Percentiles rank a stretch among this genome's conserved stretches.
Evolutionary conservation across 2,113 vertebrate species (phyloP).

Genomic region (Solenodon paradoxus): DNA sequence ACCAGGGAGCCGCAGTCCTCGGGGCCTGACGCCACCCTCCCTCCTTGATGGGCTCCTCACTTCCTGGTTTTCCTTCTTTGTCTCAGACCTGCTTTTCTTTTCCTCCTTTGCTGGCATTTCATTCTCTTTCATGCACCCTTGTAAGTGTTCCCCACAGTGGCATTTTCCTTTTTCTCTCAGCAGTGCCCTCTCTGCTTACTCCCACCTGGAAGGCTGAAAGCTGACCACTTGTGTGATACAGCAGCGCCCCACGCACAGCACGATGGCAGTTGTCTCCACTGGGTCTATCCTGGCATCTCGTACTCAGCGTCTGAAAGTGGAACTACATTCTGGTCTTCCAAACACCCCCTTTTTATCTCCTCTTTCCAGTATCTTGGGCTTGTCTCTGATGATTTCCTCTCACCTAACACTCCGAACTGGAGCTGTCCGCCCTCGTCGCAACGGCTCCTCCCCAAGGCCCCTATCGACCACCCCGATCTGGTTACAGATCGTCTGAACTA

Average conservation of each 20-base stretch:
- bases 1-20: background rate
- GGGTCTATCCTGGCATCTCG: background rate
- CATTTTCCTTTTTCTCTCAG: background rate
- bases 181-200: conserved; percentile 24
- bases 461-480: background rate
- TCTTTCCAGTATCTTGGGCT: background rate
- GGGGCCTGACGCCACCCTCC: background rate
- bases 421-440: background rate
- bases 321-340: background rate
- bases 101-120: background rate
- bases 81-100: background rate
- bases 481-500: background rate
- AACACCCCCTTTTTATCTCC: background rate
- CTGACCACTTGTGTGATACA: background rate
- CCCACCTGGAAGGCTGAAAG: background rate
- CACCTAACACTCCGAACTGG: background rate
- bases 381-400: background rate
- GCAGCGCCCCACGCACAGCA: background rate
- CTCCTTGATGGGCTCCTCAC: background rate
- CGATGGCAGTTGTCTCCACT: background rate
- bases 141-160: conserved; percentile 24
- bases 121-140: conserved; percentile 15
- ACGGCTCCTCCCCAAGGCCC: background rate
- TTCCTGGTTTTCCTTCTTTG: background rate
- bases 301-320: background rate